Base-by-base conservation (phyloP, 2,797 vertebrate species). In the Sebastes steindachneri region DNA sequence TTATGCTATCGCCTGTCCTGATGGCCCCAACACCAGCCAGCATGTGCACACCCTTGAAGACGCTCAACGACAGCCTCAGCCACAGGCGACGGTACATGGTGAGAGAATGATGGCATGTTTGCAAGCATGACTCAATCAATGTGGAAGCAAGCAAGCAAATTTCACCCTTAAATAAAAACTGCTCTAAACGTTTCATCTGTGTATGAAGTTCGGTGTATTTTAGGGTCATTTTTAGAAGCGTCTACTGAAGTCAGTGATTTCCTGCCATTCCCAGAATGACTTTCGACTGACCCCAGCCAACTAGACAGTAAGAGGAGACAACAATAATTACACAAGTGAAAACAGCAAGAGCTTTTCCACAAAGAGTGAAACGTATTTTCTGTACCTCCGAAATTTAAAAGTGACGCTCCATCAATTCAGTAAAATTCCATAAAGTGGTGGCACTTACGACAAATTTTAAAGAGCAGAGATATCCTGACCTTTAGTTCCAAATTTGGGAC, bases 21-120 rank as follows among this genome's bases (percentile, higher is more conserved):
- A 88, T 79, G 88, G 86, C 75, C 25, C 83, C 78, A 15, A 82
- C 71, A 0, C 81, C 89, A 4, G 45, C 89, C 35, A 86, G 73
- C 64, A 82, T 95, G 90, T 96, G 96, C 82, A 92, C 53, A 8
- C 86, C 95, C 10, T 60, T 96, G 79, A 91, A 53, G 82, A 94
- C 95, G 1, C 82, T 96, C 82, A 93, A 91, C 14, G 79, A 90
- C 75, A 94, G 84, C 80, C 94, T 96, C 51, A 94, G 88, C 75
- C 87, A 94, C 76, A 92, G 94, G 87, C 92, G 92, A 31, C 93
- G 89, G 17, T 96, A 89, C 90, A 94, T 96, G 96, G 96, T 96
- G 91, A 95, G 94, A 73, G 54, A 74, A 77, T 15, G 10, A 53
- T 28, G 71, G 10, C 35, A 25, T 26, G 48, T 29, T 48, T 58